Percentiles rank a stretch among this genome's conserved stretches.
Evolutionary conservation across 2,113 vertebrate genomes (phyloP).

Genomic region (Rhinoptilus africanus): DNA sequence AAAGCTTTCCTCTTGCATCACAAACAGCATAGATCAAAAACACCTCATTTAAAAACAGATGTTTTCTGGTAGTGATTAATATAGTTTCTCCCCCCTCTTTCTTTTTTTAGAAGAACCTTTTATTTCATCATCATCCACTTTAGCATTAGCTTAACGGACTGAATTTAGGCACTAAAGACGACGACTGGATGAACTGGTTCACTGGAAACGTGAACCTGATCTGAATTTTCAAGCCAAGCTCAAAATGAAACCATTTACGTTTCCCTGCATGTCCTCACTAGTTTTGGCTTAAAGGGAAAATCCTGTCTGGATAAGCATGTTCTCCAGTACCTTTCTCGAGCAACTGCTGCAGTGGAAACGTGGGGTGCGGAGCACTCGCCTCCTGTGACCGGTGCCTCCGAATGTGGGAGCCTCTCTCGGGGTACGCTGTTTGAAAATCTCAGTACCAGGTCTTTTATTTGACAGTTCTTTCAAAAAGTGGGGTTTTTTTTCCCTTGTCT

Average conservation of each 20-base stretch:
- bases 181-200: neutral
- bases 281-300: neutral
- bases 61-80: constrained; percentile 63
- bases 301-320: neutral
- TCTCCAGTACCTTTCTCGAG: neutral
- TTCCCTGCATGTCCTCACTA: neutral
- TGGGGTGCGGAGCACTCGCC: neutral
- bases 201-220: neutral
- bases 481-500: neutral
- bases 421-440: neutral
- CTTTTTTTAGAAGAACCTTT: neutral
- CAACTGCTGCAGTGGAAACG: fast-evolving
- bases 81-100: neutral
- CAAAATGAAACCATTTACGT: neutral
- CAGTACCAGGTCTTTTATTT: neutral
- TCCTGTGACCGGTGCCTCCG: neutral
- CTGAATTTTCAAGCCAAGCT: neutral
- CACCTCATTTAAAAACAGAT: constrained; percentile 57
- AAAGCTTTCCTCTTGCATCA: constrained; percentile 58
- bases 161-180: neutral
- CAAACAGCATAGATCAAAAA: constrained; percentile 55
- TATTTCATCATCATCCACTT: constrained; percentile 33
- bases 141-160: neutral
- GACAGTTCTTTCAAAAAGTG: neutral
- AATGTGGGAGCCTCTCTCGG: neutral